Base-by-base conservation (phyloP, 2,888 invertebrate genomes). In the Mythimna lalbum region DNA sequence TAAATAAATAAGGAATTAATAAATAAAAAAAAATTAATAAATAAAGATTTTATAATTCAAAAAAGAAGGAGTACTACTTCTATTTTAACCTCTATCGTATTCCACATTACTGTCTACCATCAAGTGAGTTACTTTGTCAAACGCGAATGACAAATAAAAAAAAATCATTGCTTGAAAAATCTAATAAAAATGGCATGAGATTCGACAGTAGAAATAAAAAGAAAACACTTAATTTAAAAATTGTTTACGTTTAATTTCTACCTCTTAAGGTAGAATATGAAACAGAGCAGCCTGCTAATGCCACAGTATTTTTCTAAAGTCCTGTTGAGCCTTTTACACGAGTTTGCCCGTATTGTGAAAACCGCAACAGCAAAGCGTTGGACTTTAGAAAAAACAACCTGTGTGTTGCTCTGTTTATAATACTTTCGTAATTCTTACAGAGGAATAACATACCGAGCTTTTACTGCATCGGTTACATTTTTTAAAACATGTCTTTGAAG, bases 281-380 rank as follows among this genome's bases (percentile, higher is more conserved):
- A 21, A 39, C 10, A 56, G 23, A 27, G n/a, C 17, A 27, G 1
- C n/a, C n/a, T 14, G 21, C 4, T 36, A 56, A 50, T 50, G 23
- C 49, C 14, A 47, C 33, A 36, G 12, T 57, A 33, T 76, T 57
- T 76, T 72, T 76, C 23, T 49, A 36, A 62, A 39, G n/a, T 63
- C 49, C 12, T 52, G n/a, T 12, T 31, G 33, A 56, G 27, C 56
- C 49, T 43, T 39, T 67, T 43, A 63, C 5, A n/a, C 19, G 12
- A 50, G 67, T 76, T 33, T 17, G 23, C 10, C n/a, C 43, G 69
- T 31, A 33, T 76, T 73, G 5, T 59, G 52, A 4, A 57, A 77
- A 73, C 72, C 72, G 6, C 77, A 77, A 4, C 1, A 17, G 9
- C 21, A 43, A 36, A 68, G 4, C 17, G 27, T 27, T 36, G 43